A percentile compares a stretch with the other conserved stretches of the same genome.
These are phyloP conservation scores for Tridacna crocea DNA, from an alignment of 2,888 invertebrate species.

Conservation along the genomic window DNA sequence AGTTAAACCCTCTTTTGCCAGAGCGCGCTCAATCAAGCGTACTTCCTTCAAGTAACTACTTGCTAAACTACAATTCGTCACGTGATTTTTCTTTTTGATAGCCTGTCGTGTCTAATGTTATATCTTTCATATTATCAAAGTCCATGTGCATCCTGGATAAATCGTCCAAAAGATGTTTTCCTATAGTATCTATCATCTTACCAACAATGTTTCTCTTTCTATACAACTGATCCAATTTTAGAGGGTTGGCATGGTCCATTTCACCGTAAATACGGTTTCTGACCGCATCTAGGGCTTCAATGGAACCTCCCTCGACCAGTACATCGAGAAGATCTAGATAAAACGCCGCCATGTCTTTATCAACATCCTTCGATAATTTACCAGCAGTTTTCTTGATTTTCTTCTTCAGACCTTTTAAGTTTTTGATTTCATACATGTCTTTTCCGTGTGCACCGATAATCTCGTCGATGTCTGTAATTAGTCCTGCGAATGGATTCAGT, in stretches of 20 bases:
- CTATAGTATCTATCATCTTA: slow-evolving; percentile 47
- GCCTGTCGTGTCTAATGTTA: background rate
- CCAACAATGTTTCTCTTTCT: slow-evolving; percentile 47
- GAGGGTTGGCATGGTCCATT: slow-evolving; percentile 35
- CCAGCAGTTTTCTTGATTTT: slow-evolving; percentile 23
- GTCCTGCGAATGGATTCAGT: slow-evolving; percentile 47
- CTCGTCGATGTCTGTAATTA: slow-evolving; percentile 43
- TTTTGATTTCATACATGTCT: slow-evolving; percentile 49
- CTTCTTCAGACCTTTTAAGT: slow-evolving; percentile 27
- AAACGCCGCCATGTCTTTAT: slow-evolving; percentile 37
- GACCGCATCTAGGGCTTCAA: slow-evolving; percentile 45
- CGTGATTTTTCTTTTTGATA: slow-evolving; percentile 36
- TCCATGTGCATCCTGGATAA: slow-evolving; percentile 27
- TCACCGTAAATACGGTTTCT: slow-evolving; percentile 44
- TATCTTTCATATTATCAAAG: background rate
- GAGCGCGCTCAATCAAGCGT: too few species aligned
- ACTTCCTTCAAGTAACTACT: too few species aligned
- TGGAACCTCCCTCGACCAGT: slow-evolving; percentile 43
- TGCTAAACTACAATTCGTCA: slow-evolving; percentile 37
- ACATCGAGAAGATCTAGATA: slow-evolving; percentile 41
- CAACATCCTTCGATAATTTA: slow-evolving; percentile 25
- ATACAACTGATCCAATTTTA: slow-evolving; percentile 37
- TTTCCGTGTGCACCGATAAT: slow-evolving; percentile 36
- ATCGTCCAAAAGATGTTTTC: slow-evolving; percentile 38
- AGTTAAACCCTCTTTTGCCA: too few species aligned